Evolutionary conservation across 2,888 invertebrate genomes (phyloP), one percentile per base, ranked within the genome.

Genomic region (Dynastes tityus): DNA sequence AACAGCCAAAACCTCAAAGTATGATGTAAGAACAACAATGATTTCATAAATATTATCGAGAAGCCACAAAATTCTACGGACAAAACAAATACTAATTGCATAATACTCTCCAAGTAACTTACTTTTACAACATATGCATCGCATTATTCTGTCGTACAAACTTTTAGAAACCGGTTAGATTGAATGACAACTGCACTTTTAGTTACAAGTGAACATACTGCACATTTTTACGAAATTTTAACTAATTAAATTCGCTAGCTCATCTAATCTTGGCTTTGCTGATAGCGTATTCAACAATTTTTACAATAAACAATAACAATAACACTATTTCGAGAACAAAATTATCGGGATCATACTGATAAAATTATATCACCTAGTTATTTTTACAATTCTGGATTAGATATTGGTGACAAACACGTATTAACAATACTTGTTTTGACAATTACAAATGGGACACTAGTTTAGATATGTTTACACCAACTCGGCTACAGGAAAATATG

Each of bases 251-350:
- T 63, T 63, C 22, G 61, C 22, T 27, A 6, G 32, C 29, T 2
- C 29, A 32, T 11, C 13, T 32, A 63, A 63, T 63, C 63, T 13
- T 27, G 27, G 27, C 27, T 51, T 5, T 27, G 27, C 4, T 51
- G 68, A 68, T 68, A 51, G 49, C 9, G n/a, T 29, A 51, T 51
- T 16, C 27, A 65, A 16, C 4, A 51, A 22, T 16, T 68, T 68
- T 9, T 27, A 68, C 22, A 27, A 11, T 68, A 68, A 68, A 68
- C 51, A 68, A 68, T 51, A 68, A 68, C 51, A 68, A 51, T 68
- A 68, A 68, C 49, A 49, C 51, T 29, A 22, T 29, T 51, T 68
- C 68, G 49, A 51, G 68, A 27, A 68, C 29, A 51, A n/a, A 49
- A 51, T 29, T 53, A 45, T 45, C 45, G 65, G 27, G 49, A 49